Base-by-base conservation (phyloP, 1,140 invertebrate species). In the Aricia agestis region DNA sequence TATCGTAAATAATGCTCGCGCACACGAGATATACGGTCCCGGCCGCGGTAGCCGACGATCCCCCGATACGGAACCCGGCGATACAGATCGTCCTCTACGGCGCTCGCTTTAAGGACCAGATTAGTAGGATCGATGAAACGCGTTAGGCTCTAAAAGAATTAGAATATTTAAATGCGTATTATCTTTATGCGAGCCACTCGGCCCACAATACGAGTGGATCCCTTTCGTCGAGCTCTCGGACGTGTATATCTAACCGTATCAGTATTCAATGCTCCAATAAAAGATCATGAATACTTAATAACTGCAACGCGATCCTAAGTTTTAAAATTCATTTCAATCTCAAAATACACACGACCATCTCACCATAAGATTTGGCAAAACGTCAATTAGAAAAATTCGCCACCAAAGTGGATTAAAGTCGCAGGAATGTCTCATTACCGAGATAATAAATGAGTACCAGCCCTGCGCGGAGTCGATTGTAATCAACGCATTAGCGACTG, bases 1-100 rank as follows among this genome's bases (percentile, higher is more conserved):
- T 91, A 91, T 91, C 87, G 89, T 91, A 91, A 91, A 91, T 91
- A 91, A 91, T 91, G 87, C 89, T 90, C 86, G 85, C 85, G 75
- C 87, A 89, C 89, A 87, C 79, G 89, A 90, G 89, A 91, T 90
- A 91, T 89, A 90, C 86, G 83, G 81, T 79, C 81, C 83, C 78
- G 77, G 79, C 66, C 74, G 82, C 89, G 76, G 89, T 89, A 91
- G 87, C 84, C 85, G 77, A 84, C 81, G 84, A 84, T 80, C 85
- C 77, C 80, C 83, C 75, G 75, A 75, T 78, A 77, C 74, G 66
- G 59, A 68, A 73, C 68, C 69, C 68, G 70, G 68, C 77, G 74
- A 74, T 71, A 72, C 69, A 89, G 72, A 84, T 78, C 70, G 67
- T 70, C 71, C 75, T 77, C 85, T 89, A 84, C 69, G 68, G 32